Evolutionary conservation across 2,888 invertebrate genomes (phyloP).

Genomic region (Amphiduros pacificus): DNA sequence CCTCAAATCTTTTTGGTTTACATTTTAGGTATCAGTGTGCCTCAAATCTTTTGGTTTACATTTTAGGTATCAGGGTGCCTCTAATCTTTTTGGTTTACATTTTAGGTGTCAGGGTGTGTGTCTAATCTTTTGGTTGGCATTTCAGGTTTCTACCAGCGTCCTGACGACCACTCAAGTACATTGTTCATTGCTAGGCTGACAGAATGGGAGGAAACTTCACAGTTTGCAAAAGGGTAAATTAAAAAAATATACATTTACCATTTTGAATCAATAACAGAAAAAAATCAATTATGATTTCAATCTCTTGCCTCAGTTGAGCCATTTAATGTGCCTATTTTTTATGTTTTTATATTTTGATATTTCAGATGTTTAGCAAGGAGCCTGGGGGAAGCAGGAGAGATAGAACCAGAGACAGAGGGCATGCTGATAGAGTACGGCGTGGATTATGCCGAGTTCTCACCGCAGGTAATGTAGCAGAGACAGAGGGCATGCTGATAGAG

Average conservation of each 20-base stretch:
- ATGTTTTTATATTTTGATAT: background rate
- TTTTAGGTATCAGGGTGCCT: too few relatives aligned
- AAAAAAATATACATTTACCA: too few relatives aligned
- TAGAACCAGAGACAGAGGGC: conserved; percentile 77
- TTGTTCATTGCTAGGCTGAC: conserved; percentile 74
- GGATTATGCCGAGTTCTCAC: conserved; percentile 73
- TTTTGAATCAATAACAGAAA: too few relatives aligned
- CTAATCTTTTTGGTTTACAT: too few relatives aligned
- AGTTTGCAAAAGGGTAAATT: conserved; percentile 41
- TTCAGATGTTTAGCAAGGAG: conserved; percentile 67
- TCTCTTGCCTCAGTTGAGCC: too few relatives aligned
- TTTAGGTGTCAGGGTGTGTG: too few relatives aligned
- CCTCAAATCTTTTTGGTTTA: too few relatives aligned
- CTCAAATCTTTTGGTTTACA: too few relatives aligned
- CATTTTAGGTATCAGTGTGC: too few relatives aligned
- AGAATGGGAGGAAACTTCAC: conserved; percentile 65
- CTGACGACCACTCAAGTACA: conserved; percentile 61
- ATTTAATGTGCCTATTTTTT: too few relatives aligned
- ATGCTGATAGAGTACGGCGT: conserved; percentile 79
- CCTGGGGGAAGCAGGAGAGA: conserved; percentile 76
- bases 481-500: conserved; percentile 77
- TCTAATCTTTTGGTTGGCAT: background rate
- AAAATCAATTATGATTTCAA: too few relatives aligned
- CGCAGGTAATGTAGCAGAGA: conserved; percentile 68
- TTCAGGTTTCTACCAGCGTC: conserved; percentile 65